Conservation (phyloP, 2,888 invertebrate genomes). For the Callinectes sapidus region DNA sequence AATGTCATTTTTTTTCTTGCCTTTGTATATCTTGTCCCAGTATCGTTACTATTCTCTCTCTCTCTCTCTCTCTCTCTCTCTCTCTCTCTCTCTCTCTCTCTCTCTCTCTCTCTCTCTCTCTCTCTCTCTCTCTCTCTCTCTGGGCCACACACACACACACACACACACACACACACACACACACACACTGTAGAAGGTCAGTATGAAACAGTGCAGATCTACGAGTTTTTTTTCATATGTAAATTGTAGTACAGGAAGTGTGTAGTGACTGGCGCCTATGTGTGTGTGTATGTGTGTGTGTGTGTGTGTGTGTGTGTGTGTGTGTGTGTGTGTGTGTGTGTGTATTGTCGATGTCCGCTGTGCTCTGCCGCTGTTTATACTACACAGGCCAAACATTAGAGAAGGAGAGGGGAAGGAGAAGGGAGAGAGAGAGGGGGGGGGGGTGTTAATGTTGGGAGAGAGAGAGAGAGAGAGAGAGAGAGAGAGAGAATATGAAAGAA, state of each 20-base stretch:
- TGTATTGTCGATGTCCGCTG: background rate
- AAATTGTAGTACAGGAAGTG: background rate
- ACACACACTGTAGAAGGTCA: background rate
- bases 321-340: background rate
- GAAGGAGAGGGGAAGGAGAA: background rate
- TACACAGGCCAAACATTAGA: background rate
- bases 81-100: no score
- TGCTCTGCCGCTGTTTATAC: background rate
- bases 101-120: no score
- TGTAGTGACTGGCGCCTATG: background rate
- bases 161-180: slow-evolving; percentile 17
- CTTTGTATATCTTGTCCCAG: no score
- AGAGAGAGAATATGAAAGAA: background rate
- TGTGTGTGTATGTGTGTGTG: background rate
- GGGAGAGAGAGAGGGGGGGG: background rate
- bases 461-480: background rate
- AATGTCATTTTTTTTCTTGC: no score
- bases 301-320: background rate
- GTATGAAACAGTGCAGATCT: background rate
- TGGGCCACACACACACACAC: background rate
- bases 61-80: no score
- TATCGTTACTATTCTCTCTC: no score
- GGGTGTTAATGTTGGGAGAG: no score
- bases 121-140: background rate
- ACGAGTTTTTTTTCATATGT: background rate